These are phyloP conservation scores for Channa striata DNA, from an alignment of 2,797 vertebrate species.

Conservation along the genomic window DNA sequence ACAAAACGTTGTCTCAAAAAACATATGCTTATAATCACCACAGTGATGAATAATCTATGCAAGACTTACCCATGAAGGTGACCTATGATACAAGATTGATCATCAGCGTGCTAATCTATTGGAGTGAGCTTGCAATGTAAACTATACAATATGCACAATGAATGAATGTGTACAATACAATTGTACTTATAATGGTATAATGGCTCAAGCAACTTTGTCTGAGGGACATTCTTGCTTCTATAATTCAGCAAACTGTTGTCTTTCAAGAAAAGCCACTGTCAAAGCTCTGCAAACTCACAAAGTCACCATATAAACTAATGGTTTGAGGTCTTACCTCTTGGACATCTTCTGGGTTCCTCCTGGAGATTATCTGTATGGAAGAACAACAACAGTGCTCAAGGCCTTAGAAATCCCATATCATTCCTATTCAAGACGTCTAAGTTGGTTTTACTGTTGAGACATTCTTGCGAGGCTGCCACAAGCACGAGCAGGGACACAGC, in stretches of 20 bases:
- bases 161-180: not conserved
- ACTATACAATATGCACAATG: too few species aligned
- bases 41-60: not conserved
- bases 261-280: not conserved
- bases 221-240: not conserved
- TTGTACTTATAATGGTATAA: not conserved
- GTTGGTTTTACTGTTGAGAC: constrained; percentile 5
- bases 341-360: constrained; percentile 95
- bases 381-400: constrained; percentile 15
- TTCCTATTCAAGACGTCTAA: not conserved
- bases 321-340: constrained; percentile 91
- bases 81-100: not conserved
- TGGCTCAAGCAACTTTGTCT: too few species aligned
- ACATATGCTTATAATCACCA: not conserved
- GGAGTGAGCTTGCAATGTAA: not conserved
- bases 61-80: not conserved
- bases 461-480: constrained; percentile 11
- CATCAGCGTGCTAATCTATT: not conserved
- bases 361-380: constrained; percentile 91
- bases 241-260: not conserved
- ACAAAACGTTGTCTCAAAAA: not conserved
- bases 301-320: not conserved
- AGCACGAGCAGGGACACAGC: constrained; percentile 22
- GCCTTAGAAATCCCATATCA: not conserved
- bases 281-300: not conserved